Evolutionary conservation across 2,113 vertebrate species (phyloP), one percentile per base, ranked within the genome.

Genomic region (Lota lota): DNA sequence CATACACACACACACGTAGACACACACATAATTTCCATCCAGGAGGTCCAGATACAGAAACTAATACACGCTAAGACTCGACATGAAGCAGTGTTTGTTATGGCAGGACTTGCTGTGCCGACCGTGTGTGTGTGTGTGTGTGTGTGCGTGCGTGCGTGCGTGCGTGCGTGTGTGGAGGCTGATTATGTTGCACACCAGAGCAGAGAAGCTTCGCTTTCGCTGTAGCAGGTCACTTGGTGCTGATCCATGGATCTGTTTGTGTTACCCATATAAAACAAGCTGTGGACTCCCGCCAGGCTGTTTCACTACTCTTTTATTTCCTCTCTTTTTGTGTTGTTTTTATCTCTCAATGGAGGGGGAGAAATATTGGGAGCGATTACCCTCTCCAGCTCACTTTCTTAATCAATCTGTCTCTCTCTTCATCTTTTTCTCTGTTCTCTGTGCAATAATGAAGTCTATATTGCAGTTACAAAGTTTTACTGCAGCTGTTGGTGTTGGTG

Each of bases 201-300:
- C 57, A n/a, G 18, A 59, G 57, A 59, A 19, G 57, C 20, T 21
- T 59, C 4, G 20, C 18, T 59, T 59, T 59, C 57, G 20, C 57
- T 20, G 19, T 18, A n/a, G 19, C 28, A 33, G 28, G 28, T 19
- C 5, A 4, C 57, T 20, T 19, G 57, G 57, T 19, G 18, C 57
- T 59, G 57, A 59, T 7, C 57, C 40, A 62, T 11, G 0, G 50
- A 73, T 50, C 40, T 64, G 51, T 82, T 83, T 77, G 67, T 83
- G 84, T 85, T 80, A 69, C 72, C 73, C 33, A 64, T 73, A 66
- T 65, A 64, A 75, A 79, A 73, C 10, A 69, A 75, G 60, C 73
- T 70, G 62, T 19, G 40, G 61, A 21, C 0, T 70, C 77, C 18
- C 10, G 28, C 24, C 18, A 17, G 16, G 14, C 33, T 60, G 18